Conservation (phyloP, 2,797 vertebrate genomes). For the Syngnathus acus region DNA sequence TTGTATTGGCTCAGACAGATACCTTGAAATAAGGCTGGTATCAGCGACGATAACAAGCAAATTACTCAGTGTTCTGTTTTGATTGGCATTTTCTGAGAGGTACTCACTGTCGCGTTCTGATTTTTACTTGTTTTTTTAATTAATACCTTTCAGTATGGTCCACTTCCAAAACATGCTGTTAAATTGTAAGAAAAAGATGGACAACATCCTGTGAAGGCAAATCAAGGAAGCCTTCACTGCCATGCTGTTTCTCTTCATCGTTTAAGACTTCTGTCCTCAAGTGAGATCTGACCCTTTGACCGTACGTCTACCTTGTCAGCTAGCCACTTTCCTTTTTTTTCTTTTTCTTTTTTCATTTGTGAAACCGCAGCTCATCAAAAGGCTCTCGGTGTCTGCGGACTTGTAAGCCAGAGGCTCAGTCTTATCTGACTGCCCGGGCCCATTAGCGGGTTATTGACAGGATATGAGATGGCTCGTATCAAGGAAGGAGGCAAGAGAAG, state of each 20-base stretch:
- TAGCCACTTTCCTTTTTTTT: slow-evolving; percentile 4
- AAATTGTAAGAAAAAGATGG: background rate
- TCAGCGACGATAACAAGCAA: no score
- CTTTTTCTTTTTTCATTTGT: slow-evolving; percentile 1
- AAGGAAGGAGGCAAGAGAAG: slow-evolving; percentile 31
- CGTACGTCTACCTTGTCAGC: slow-evolving; percentile 11
- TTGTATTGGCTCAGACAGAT: no score
- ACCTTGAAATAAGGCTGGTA: no score
- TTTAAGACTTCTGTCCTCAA: slow-evolving; percentile 23
- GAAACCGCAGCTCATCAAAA: slow-evolving; percentile 37
- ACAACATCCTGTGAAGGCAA: background rate
- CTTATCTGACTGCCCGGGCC: slow-evolving; percentile 54
- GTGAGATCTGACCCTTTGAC: slow-evolving; percentile 26
- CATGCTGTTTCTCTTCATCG: background rate
- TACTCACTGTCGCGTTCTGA: no score
- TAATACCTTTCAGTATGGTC: background rate
- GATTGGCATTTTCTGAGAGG: no score
- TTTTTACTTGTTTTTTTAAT: no score
- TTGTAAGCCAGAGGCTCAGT: slow-evolving; percentile 37
- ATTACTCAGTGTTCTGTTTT: no score
- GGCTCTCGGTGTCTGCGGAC: slow-evolving; percentile 28
- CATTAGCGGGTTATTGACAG: slow-evolving; percentile 68
- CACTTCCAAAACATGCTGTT: background rate
- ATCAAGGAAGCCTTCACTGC: background rate
- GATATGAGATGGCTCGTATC: slow-evolving; percentile 58